Percentiles rank a stretch among this genome's conserved stretches.
phyloP scores from a whole-genome alignment of 2,113 vertebrate genomes.

The Typhlomys cinereus region DNA sequence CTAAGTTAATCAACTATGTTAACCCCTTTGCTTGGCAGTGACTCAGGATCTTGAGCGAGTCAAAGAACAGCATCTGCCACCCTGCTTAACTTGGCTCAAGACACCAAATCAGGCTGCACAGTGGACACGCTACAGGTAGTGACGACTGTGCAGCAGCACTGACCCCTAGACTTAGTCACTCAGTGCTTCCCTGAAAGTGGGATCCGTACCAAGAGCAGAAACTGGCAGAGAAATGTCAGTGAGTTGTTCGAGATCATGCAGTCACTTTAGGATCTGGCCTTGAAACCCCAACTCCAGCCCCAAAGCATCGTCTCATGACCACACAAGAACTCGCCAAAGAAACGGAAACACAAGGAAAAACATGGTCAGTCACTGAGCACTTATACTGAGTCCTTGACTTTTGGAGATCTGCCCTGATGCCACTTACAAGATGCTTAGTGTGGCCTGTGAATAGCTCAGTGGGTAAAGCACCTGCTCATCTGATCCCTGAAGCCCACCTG shows the following conservation, averaged over 20 bases:
- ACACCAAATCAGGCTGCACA: neutral
- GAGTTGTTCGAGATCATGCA: neutral
- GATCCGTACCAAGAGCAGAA: neutral
- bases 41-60: neutral
- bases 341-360: neutral
- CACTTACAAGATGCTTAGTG: neutral
- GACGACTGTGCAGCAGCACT: fast-evolving
- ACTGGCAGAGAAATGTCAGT: neutral
- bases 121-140: neutral
- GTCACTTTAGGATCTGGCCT: neutral
- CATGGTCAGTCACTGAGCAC: fast-evolving
- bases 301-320: neutral
- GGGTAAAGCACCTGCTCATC: too few species aligned
- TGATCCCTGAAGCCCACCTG: too few species aligned
- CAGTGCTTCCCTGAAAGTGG: neutral
- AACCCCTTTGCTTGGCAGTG: neutral
- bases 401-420: neutral
- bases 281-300: neutral
- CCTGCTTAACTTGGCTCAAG: neutral
- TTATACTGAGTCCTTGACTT: neutral
- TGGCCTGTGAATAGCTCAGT: too few species aligned
- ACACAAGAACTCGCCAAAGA: neutral
- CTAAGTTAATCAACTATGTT: neutral
- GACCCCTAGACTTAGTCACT: neutral
- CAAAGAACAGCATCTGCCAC: too few species aligned